Base-by-base conservation (phyloP, 2,113 vertebrate species). In the Pardalotus punctatus region DNA sequence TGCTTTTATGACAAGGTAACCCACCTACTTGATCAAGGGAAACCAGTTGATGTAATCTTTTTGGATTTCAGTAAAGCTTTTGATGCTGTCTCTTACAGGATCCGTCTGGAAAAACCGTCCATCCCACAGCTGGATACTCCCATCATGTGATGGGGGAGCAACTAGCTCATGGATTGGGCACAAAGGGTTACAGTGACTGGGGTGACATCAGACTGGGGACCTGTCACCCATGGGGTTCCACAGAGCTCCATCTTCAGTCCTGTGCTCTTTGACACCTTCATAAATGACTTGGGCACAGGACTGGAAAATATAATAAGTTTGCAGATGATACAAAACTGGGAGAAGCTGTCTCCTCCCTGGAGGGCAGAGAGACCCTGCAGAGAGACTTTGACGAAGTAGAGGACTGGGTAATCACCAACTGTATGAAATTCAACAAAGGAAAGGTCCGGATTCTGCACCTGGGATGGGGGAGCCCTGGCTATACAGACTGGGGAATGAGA, bases 391-490 rank as follows among this genome's bases (percentile, higher is more conserved):
- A 42, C 16, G 64, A 50, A 64, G 50, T 9, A 36, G 35, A 35
- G 7, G 31, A 1, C 9, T 50, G 31, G 14, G 12, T 5, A 53
- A 53, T 88, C 57, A 36, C 25, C 35, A 27, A 1, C 29, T 11
- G 2, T 14, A 8, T 31, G 25, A 64, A 5, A 1, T 8, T 80
- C 20, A 66, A 17, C 35, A 35, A 48, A 14, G 21, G 12, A 48
- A 29, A n/a, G 11, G 11, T 14, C 24, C 28, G 15, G 23, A 57
- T 29, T 56, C 20, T 42, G 14, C 11, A 54, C 12, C 29, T 71
- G 56, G 11, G 5, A 17, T 48, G 48, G 4, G n/a, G 3, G 12
- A 7, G 12, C 1, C 5, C 40, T 40, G 48, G 6, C 12, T 1
- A 2, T 2, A 17, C 5, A 25, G 16, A 29, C 20, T 47, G n/a